Conservation (phyloP, 2,113 vertebrate species). For the Mustela lutreola region DNA sequence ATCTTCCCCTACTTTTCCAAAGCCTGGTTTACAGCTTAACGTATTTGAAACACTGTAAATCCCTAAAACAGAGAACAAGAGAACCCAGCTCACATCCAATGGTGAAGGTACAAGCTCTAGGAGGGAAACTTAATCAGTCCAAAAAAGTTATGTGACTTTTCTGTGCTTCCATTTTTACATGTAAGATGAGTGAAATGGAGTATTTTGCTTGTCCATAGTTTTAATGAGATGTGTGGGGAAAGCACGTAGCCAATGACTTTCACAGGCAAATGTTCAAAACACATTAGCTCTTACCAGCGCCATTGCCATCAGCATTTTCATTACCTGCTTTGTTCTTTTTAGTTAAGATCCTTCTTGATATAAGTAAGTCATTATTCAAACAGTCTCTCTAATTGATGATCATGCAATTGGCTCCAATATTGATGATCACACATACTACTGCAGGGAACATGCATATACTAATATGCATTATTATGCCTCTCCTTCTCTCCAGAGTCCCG, state of each 20-base stretch:
- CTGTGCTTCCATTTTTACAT: background rate
- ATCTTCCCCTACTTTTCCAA: background rate
- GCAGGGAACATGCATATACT: background rate
- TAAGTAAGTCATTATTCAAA: background rate
- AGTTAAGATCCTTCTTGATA: background rate
- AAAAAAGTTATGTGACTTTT: background rate
- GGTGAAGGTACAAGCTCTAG: background rate
- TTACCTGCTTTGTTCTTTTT: background rate
- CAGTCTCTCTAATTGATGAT: background rate
- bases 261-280: background rate
- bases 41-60: background rate
- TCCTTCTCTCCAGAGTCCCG: background rate
- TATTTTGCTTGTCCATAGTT: background rate
- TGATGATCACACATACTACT: background rate
- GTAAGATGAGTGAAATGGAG: background rate
- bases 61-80: background rate
- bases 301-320: background rate
- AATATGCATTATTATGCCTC: background rate
- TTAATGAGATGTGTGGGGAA: background rate
- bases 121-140: background rate
- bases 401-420: background rate
- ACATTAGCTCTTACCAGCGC: background rate
- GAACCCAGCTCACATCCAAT: fast-evolving
- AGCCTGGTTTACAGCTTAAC: background rate
- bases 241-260: background rate